These are phyloP conservation scores for Bruchidius siliquastri DNA, from an alignment of 2,888 invertebrate species.

Conservation along the genomic window DNA sequence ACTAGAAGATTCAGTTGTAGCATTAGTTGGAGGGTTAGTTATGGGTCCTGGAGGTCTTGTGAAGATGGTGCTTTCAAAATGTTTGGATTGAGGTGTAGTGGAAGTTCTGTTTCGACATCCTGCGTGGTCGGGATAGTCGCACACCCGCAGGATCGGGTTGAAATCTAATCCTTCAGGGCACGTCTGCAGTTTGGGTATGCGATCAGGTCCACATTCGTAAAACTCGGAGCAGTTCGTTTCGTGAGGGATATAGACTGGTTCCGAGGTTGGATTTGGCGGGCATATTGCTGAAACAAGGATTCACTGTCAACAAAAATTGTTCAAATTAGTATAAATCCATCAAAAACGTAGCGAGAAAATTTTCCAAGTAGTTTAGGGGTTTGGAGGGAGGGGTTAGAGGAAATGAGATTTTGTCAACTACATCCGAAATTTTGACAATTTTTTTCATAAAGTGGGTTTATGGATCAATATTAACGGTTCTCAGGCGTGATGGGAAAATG, in stretches of 20 bases:
- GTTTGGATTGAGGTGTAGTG: not conserved
- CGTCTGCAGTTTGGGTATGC: not conserved
- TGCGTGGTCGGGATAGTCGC: not conserved
- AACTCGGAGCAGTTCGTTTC: not conserved
- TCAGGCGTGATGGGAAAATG: too few species aligned
- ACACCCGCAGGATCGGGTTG: not conserved
- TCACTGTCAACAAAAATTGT: too few species aligned
- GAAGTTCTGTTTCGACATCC: not conserved
- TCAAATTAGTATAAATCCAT: too few species aligned
- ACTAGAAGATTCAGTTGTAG: not conserved
- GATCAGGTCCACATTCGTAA: not conserved
- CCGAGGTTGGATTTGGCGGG: not conserved
- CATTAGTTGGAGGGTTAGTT: not conserved
- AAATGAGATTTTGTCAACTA: too few species aligned
- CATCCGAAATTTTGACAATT: too few species aligned
- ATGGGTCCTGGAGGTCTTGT: not conserved
- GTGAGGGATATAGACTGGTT: not conserved
- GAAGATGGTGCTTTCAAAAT: not conserved
- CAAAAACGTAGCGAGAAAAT: too few species aligned
- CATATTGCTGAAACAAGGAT: not conserved
- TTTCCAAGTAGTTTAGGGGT: too few species aligned
- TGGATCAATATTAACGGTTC: too few species aligned
- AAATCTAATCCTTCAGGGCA: not conserved
- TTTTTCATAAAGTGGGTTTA: too few species aligned
- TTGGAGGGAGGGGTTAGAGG: too few species aligned